These are phyloP conservation scores for Bugula neritina DNA, from an alignment of 2,888 invertebrate species.

Conservation along the genomic window DNA sequence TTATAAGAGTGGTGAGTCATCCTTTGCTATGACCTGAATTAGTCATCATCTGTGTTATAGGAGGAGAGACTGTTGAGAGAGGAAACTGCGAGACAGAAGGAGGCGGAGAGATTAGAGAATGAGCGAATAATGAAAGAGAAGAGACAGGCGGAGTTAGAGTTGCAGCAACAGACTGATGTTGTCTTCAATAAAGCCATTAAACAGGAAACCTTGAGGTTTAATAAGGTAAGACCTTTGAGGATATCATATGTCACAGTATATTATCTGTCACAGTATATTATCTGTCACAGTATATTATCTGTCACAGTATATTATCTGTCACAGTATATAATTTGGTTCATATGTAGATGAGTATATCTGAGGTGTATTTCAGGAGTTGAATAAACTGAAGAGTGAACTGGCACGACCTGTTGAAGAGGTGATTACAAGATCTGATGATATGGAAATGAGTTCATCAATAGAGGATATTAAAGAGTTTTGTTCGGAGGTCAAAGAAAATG, in stretches of 20 bases:
- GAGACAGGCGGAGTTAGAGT: not conserved
- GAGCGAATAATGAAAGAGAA: not conserved
- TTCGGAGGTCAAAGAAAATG: slow-evolving; percentile 6
- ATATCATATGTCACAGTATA: not conserved
- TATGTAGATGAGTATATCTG: not conserved
- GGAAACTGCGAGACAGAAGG: not conserved
- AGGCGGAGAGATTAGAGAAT: not conserved
- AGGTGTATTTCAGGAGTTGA: slow-evolving; percentile 10
- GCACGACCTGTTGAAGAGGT: not conserved
- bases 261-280: not conserved
- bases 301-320: not conserved
- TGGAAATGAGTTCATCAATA: not conserved
- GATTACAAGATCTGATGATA: not conserved
- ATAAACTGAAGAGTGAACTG: not conserved
- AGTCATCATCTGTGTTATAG: too few species aligned
- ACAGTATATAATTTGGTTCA: not conserved
- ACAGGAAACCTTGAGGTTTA: not conserved
- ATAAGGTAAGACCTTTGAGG: not conserved
- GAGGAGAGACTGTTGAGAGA: not conserved
- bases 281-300: not conserved
- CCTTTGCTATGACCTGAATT: too few species aligned
- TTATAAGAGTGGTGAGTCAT: too few species aligned
- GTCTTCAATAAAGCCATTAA: not conserved
- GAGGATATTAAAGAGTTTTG: not conserved
- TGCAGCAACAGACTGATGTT: not conserved